A percentile compares a stretch with the other conserved stretches of the same genome.
phyloP scores from a whole-genome alignment of 2,888 invertebrate species.

The Camponotus fellah region DNA sequence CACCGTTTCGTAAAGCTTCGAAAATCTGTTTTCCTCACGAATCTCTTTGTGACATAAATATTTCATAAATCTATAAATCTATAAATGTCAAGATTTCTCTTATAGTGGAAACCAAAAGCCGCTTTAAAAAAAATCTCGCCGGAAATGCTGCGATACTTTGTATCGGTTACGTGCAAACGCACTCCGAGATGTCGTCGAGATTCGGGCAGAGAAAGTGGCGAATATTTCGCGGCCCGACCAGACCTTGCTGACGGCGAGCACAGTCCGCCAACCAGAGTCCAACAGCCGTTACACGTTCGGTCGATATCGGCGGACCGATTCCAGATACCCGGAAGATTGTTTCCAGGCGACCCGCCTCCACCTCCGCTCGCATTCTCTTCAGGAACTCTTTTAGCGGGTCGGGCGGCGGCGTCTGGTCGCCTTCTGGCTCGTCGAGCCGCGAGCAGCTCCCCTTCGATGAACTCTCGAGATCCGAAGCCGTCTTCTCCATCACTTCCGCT shows the following conservation, averaged over 20 bases:
- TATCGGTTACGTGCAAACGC: background rate
- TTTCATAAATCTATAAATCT: background rate
- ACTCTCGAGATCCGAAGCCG: conserved; percentile 63
- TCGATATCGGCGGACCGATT: conserved; percentile 78
- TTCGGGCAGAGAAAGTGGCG: conserved; percentile 91
- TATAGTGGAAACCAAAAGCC: background rate
- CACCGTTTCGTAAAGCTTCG: background rate
- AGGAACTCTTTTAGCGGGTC: conserved; percentile 77
- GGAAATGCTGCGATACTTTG: too few relatives aligned
- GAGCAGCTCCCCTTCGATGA: conserved; percentile 73
- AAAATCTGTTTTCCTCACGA: background rate
- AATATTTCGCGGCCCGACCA: conserved; percentile 91
- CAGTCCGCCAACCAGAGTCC: conserved; percentile 80
- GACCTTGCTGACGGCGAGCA: conserved; percentile 88
- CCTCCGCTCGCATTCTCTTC: conserved; percentile 76
- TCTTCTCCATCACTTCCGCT: conserved; percentile 64
- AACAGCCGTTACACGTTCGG: conserved; percentile 77
- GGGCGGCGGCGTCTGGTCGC: conserved; percentile 48
- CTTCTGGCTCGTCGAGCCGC: conserved; percentile 68
- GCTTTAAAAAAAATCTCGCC: background rate
- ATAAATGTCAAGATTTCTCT: background rate
- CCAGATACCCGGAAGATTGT: conserved; percentile 75
- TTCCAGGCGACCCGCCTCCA: conserved; percentile 61
- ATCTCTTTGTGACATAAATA: background rate
- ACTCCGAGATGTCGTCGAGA: conserved; percentile 85